A percentile compares a stretch with the other conserved stretches of the same genome.
Evolutionary conservation across 2,113 vertebrate genomes (phyloP).

Genomic region (Ptilonorhynchus violaceus): DNA sequence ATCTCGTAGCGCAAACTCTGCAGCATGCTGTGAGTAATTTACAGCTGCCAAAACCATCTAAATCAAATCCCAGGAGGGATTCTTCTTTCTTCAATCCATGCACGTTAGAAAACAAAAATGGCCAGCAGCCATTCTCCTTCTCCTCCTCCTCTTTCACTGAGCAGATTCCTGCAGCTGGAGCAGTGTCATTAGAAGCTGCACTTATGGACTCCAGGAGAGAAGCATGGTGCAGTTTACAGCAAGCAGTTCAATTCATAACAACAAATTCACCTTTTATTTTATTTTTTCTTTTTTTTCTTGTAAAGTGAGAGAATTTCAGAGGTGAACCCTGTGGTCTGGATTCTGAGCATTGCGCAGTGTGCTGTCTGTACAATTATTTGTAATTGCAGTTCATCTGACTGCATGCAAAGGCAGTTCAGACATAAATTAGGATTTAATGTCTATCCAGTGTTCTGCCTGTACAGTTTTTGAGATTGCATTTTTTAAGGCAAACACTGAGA

Average conservation of each 20-base stretch:
- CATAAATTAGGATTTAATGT: background rate
- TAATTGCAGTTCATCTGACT: background rate
- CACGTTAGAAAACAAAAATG: constrained; percentile 51
- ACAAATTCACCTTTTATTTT: background rate
- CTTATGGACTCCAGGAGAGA: background rate
- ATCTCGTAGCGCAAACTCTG: constrained; percentile 33
- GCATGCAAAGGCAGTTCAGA: background rate
- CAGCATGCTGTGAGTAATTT: constrained; percentile 64
- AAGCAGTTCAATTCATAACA: background rate
- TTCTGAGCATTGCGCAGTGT: background rate
- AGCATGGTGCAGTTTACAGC: background rate
- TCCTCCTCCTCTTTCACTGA: background rate
- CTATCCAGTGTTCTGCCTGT: background rate
- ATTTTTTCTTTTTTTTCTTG: background rate
- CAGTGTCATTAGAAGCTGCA: background rate
- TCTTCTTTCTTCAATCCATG: constrained; percentile 51
- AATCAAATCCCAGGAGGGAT: constrained; percentile 44
- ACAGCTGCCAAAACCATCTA: constrained; percentile 68
- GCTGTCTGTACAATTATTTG: background rate
- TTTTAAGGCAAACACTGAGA: background rate
- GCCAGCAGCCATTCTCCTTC: constrained; percentile 37
- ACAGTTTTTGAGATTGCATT: background rate
- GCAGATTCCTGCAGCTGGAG: constrained; percentile 57
- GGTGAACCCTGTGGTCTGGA: background rate
- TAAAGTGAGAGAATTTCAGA: background rate